A percentile compares a stretch with the other conserved stretches of the same genome.
Conservation (phyloP, 1,140 invertebrate species). For the Drosophila takahashii region DNA sequence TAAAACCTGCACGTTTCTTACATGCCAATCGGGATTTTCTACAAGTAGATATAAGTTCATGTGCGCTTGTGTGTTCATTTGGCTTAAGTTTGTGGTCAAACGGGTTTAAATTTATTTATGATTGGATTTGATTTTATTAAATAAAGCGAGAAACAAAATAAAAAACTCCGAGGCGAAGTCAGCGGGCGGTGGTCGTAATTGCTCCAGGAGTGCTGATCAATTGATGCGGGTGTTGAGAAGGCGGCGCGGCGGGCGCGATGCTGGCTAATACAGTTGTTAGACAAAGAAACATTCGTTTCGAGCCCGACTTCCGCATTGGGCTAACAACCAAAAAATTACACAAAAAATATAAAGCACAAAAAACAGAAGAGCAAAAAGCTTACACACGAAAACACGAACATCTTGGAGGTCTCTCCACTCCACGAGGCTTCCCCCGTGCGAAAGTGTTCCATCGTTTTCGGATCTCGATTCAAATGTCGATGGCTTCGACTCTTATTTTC, state of each 20-base stretch:
- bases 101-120: slow-evolving; percentile 81
- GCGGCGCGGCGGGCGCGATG: background rate
- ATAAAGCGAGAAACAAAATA: slow-evolving; percentile 55
- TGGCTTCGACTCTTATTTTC: slow-evolving; percentile 28
- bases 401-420: slow-evolving; percentile 36
- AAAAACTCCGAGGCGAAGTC: slow-evolving; percentile 47
- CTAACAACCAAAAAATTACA: slow-evolving; percentile 31
- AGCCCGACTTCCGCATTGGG: slow-evolving; percentile 67
- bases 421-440: slow-evolving; percentile 29
- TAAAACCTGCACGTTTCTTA: slow-evolving; percentile 75
- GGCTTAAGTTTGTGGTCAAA: slow-evolving; percentile 72
- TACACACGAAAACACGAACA: slow-evolving; percentile 54
- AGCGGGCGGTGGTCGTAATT: slow-evolving; percentile 77
- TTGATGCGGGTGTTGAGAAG: slow-evolving; percentile 36
- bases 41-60: slow-evolving; percentile 62
- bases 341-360: slow-evolving; percentile 18
- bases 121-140: slow-evolving; percentile 83
- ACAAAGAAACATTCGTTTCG: slow-evolving; percentile 62
- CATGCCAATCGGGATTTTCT: slow-evolving; percentile 69
- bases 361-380: slow-evolving; percentile 12
- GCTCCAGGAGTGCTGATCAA: slow-evolving; percentile 56
- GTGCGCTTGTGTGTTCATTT: slow-evolving; percentile 29
- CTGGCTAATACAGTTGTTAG: slow-evolving; percentile 78
- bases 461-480: slow-evolving; percentile 25
- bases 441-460: slow-evolving; percentile 24